These are phyloP conservation scores for Picathartes gymnocephalus DNA, from an alignment of 2,113 vertebrate species.

Conservation along the genomic window DNA sequence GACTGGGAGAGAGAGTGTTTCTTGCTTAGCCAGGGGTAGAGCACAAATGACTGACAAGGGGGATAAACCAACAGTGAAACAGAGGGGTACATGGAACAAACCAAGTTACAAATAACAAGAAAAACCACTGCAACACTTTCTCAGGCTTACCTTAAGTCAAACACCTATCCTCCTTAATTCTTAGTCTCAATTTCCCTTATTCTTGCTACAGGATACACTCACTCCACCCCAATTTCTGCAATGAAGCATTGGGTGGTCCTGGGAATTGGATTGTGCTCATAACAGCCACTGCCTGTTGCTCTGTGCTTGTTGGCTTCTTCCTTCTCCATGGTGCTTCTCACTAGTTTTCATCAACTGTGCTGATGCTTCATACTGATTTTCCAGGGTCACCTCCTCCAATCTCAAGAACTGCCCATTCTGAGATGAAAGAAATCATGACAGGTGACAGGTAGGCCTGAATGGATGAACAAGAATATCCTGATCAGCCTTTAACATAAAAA, in stretches of 20 bases:
- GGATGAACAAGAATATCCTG: background rate
- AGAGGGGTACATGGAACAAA: too few relatives aligned
- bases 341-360: background rate
- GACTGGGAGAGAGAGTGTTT: too few relatives aligned
- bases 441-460: background rate
- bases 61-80: too few relatives aligned
- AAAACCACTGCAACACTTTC: too few relatives aligned
- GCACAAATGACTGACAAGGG: too few relatives aligned
- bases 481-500: background rate
- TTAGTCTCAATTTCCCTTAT: background rate
- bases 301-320: background rate
- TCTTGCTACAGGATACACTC: background rate
- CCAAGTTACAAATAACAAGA: too few relatives aligned
- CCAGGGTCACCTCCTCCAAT: background rate
- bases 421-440: background rate
- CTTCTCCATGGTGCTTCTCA: background rate
- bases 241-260: background rate
- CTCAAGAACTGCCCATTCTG: background rate
- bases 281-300: background rate
- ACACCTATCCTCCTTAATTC: background rate
- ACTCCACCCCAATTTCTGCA: background rate
- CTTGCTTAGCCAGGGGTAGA: too few relatives aligned
- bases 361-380: background rate
- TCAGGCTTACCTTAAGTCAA: background rate
- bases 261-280: background rate